Evolutionary conservation across 2,797 vertebrate genomes (phyloP).

Genomic region (Gymnodraco acuticeps): DNA sequence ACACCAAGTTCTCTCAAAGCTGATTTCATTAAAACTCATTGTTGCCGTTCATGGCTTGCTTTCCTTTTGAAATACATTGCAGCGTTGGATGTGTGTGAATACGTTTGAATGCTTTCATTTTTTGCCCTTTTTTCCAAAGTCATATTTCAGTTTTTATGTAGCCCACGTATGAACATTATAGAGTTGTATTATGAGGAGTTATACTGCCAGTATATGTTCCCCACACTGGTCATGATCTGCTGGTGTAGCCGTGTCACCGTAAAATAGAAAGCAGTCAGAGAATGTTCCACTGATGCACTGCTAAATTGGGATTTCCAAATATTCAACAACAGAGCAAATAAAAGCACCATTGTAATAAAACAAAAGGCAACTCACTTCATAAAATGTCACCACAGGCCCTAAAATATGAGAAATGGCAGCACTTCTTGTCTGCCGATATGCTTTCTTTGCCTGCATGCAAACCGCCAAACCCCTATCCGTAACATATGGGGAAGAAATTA

Average conservation of each 20-base stretch:
- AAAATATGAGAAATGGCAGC: slow-evolving; percentile 39
- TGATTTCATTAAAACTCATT: slow-evolving; percentile 7
- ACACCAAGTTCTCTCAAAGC: slow-evolving; percentile 25
- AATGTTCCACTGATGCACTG: slow-evolving; percentile 27
- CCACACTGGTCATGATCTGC: slow-evolving; percentile 51
- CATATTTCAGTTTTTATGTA: slow-evolving; percentile 50
- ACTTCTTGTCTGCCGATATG: slow-evolving; percentile 39
- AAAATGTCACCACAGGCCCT: slow-evolving; percentile 58
- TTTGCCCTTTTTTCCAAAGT: slow-evolving; percentile 34
- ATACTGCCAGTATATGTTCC: slow-evolving; percentile 27
- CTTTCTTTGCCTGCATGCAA: slow-evolving; percentile 44
- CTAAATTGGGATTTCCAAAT: slow-evolving; percentile 54
- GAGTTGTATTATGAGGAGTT: slow-evolving; percentile 40
- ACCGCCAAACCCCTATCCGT: slow-evolving; percentile 52
- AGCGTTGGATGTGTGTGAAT: not conserved
- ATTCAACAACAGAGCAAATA: slow-evolving; percentile 56
- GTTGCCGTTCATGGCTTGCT: not conserved
- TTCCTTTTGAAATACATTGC: not conserved
- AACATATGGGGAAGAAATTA: slow-evolving; percentile 69
- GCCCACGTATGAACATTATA: slow-evolving; percentile 58
- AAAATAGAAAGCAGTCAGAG: slow-evolving; percentile 28
- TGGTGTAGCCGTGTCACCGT: slow-evolving; percentile 44
- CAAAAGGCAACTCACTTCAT: slow-evolving; percentile 69
- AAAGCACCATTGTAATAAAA: slow-evolving; percentile 65
- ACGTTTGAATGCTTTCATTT: slow-evolving; percentile 30